These are phyloP conservation scores for Drosophila littoralis DNA, from an alignment of 1,140 invertebrate genomes.

Conservation along the genomic window DNA sequence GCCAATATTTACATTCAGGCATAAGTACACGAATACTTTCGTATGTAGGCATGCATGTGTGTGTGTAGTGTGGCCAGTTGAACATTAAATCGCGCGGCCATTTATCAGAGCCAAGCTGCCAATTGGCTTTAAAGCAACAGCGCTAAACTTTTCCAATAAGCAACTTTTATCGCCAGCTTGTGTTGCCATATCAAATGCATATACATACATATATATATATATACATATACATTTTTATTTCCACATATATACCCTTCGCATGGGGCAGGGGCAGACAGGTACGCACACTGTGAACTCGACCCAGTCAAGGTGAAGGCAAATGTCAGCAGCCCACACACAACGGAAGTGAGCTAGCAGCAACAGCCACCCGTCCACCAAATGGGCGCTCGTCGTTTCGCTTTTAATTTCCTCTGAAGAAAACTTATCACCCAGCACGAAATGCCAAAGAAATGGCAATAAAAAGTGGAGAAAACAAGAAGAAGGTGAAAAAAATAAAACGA, in stretches of 20 bases:
- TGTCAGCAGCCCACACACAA: constrained; percentile 33
- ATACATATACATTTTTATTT: not conserved
- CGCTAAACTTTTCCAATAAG: constrained; percentile 55
- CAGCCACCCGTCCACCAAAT: constrained; percentile 11
- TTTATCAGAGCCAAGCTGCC: constrained; percentile 39
- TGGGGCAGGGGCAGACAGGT: not conserved
- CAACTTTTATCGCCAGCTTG: constrained; percentile 54
- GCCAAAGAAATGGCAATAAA: constrained; percentile 57
- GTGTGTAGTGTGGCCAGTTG: constrained; percentile 18
- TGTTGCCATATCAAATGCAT: constrained; percentile 34
- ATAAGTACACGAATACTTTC: not conserved
- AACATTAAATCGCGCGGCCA: constrained; percentile 41
- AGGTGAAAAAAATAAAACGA: constrained; percentile 19
- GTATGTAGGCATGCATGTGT: not conserved
- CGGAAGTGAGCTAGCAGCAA: constrained; percentile 46
- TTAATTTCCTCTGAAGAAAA: constrained; percentile 60
- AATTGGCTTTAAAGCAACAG: constrained; percentile 49
- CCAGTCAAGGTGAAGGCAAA: constrained; percentile 56
- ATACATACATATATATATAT: constrained; percentile 17
- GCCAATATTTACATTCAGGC: not conserved
- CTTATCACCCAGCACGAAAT: constrained; percentile 51
- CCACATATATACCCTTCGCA: not conserved
- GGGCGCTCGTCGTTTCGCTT: constrained; percentile 43
- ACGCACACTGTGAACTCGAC: constrained; percentile 36
- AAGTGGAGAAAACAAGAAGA: constrained; percentile 13